phyloP scores from a whole-genome alignment of 2,888 invertebrate genomes.

The Mesorhabditis sp. region DNA sequence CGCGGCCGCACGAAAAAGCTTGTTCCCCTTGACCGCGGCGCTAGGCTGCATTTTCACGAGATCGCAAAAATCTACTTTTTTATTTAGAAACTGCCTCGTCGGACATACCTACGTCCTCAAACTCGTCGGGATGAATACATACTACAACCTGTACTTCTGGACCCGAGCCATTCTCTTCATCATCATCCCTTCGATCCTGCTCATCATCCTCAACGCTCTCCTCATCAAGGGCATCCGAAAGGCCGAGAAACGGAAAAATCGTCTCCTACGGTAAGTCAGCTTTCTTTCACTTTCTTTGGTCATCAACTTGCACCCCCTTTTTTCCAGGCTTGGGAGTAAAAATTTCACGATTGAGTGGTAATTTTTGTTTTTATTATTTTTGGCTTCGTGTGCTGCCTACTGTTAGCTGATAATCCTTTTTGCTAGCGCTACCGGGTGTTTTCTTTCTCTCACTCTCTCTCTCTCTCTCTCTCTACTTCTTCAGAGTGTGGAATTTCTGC shows the following conservation, averaged over 20 bases:
- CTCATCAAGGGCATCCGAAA: constrained; percentile 80
- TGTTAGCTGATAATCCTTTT: too few species aligned
- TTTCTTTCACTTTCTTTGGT: too few species aligned
- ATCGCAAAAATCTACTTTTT: neutral
- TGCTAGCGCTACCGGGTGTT: too few species aligned
- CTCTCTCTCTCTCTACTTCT: too few species aligned
- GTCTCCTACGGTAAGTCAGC: constrained; percentile 66
- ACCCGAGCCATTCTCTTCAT: constrained; percentile 89
- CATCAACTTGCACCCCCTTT: too few species aligned
- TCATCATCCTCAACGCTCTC: constrained; percentile 82
- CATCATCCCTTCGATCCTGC: constrained; percentile 79
- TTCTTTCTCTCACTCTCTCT: too few species aligned
- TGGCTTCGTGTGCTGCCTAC: too few species aligned
- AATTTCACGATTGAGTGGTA: too few species aligned
- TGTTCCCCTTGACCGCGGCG: too few species aligned
- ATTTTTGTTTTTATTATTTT: too few species aligned
- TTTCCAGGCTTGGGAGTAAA: too few species aligned
- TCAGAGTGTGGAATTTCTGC: too few species aligned
- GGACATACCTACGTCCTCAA: constrained; percentile 39
- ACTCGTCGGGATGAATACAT: constrained; percentile 65
- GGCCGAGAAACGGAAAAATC: constrained; percentile 76
- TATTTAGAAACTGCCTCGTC: constrained; percentile 44
- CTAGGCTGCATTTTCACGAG: neutral
- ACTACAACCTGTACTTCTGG: constrained; percentile 71
- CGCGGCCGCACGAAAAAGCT: neutral